Evolutionary conservation across 2,113 vertebrate species (phyloP), one percentile per base, ranked within the genome.

Genomic region (Coregonus clupeaformis): DNA sequence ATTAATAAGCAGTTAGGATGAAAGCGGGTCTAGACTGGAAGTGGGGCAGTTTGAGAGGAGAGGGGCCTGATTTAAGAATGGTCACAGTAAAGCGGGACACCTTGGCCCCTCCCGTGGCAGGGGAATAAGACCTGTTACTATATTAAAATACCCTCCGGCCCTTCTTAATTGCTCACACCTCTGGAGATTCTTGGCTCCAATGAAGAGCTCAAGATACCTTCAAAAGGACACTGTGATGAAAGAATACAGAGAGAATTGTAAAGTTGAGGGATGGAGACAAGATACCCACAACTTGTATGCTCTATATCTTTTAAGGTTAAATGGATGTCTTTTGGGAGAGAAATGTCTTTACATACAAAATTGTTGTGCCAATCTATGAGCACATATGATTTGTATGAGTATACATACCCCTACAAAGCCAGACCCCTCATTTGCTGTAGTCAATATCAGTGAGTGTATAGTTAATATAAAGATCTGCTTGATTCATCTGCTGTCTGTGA

Each of bases 11-110:
- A 5, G 20, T 29, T 27, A n/a, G 87, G 82, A 90, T 86, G 84
- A 90, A 93, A 89, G 85, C 84, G 80, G 91, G 89, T 88, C 91
- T 90, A 88, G 86, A 89, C 81, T 81, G 52, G 85, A 93, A 93
- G 76, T 85, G 80, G 92, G 88, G 79, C 91, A 92, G 84, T 85
- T 86, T 68, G 79, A 81, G 68, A 82, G 65, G 81, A 87, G 81
- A 87, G 72, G 80, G 85, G 84, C 78, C 84, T 79, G 85, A 82
- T 92, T 90, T 90, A 74, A 87, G 89, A 91, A 88, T 83, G 88
- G 82, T 85, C 84, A 87, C 84, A 71, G 47, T 82, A 84, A 93
- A 93, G 81, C 93, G 88, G 93, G 93, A 89, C 92, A 86, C 83
- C 81, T 80, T 74, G 70, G 22, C 77, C 80, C 80, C 86, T 81